Evolutionary conservation across 2,888 invertebrate genomes (phyloP), one percentile per base, ranked within the genome.

Genomic region (Cosmia trapezina): DNA sequence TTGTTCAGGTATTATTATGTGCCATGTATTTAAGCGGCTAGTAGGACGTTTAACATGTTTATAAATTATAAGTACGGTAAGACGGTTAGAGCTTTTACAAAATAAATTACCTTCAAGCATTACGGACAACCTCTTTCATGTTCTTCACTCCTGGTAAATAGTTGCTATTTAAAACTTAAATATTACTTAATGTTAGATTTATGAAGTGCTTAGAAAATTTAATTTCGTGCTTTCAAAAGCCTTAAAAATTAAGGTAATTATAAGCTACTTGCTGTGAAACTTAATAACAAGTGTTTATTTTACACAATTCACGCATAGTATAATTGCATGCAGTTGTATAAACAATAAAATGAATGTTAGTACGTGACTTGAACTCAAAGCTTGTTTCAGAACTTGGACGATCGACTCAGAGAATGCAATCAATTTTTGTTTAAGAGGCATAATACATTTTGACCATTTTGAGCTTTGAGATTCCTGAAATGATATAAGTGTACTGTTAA

Each of bases 71-170:
- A 37, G 22, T 41, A 14, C 8, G 22, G 57, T 63, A 28, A 28
- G 45, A 33, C 22, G 41, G 33, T 45, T 22, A 19, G 49, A 53
- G 28, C 28, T 33, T 12, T 72, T 56, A 74, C 28, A 64, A 28
- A 28, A 28, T 28, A 28, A 74, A 74, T 64, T 22, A 73, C 47
- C 14, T 17, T 33, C n/a, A 12, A 22, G 33, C 37, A 37, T n/a
- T 51, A 53, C 12, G 49, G 43, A 54, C 75, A 17, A 78, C 65
- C 83, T 59, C 65, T 83, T 80, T 72, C 64, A 28, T 78, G 79
- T 78, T 65, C 43, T 82, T 54, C 57, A 45, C 64, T 72, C 80
- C 65, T 68, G 54, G 54, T 78, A 62, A 59, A 53, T 62, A 28
- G 11, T 9, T 43, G 19, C 33, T 56, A 53, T 12, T 61, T 60